These are phyloP conservation scores for Spinus pinus DNA, from an alignment of 2,797 vertebrate species.

Conservation along the genomic window DNA sequence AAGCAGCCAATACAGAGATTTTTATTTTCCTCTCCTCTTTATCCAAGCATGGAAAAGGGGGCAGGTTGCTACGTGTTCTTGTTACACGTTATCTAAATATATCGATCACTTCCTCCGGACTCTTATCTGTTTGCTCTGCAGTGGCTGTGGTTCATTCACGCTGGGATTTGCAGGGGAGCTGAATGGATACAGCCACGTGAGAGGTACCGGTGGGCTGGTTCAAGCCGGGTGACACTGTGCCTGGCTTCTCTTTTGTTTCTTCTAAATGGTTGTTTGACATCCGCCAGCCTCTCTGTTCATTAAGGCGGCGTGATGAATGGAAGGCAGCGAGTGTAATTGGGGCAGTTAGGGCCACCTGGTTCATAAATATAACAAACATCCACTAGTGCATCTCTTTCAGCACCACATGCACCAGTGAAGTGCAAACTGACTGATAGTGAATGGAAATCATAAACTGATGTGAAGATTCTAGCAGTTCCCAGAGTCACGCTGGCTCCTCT, in stretches of 20 bases:
- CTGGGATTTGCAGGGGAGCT: neutral
- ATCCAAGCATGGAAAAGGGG: neutral
- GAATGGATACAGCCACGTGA: neutral
- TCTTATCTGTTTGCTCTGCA: slow-evolving; percentile 54
- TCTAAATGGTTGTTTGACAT: slow-evolving; percentile 36
- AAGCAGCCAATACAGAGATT: neutral
- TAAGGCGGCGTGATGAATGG: neutral
- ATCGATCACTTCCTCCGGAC: slow-evolving; percentile 51
- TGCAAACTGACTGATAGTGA: neutral
- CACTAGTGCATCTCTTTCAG: neutral
- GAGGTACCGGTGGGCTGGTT: neutral
- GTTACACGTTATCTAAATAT: slow-evolving; percentile 49
- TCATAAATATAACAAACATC: neutral
- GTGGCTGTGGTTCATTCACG: slow-evolving; percentile 52
- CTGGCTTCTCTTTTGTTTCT: slow-evolving; percentile 50
- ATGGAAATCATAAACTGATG: neutral
- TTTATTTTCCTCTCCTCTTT: slow-evolving; percentile 29
- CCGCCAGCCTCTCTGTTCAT: neutral
- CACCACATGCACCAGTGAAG: neutral
- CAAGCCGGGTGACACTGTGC: neutral
- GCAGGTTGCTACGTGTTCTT: slow-evolving; percentile 46
- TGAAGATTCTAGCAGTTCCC: neutral
- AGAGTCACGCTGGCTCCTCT: neutral
- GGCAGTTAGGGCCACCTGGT: slow-evolving; percentile 9
- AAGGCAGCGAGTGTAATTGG: neutral